Base-by-base conservation (phyloP, 2,113 vertebrate genomes). In the Hippolais icterina region DNA sequence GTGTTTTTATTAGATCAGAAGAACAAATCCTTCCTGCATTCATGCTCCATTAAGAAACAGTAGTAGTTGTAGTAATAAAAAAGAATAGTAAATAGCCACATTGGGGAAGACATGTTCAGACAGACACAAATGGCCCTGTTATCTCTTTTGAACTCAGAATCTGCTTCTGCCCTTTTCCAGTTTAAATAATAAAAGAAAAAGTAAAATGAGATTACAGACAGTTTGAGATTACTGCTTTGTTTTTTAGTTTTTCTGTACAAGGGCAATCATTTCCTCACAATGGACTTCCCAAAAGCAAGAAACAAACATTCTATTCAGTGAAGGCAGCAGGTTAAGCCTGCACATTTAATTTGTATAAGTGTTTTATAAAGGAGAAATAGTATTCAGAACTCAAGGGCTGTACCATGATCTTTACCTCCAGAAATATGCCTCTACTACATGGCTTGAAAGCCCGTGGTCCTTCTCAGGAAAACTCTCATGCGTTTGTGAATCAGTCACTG, bases 371-470 rank as follows among this genome's bases (percentile, higher is more conserved):
- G 80, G 37, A 83, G 31, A 79, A 49, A 12, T 23, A 1, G 0
- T 68, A 44, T 27, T 61, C 13, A 11, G 39, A 65, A 17, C 49
- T 44, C 15, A n/a, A 50, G 41, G 37, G 15, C 31, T 49, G 1
- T 35, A 8, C 46, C 10, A 0, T 25, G n/a, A 20, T 59, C 44
- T 71, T 87, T 42, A 60, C 22, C 47, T 91, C 44, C 44, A 71
- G 49, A 79, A 87, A 41, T 41, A 12, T 0, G 0, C 60, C 70
- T 90, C 50, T 39, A 0, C 6, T 61, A 4, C 46, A 57, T 69
- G 76, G 74, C 53, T 72, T 77, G 57, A 80, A 76, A 70, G n/a
- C 39, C 54, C 28, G 3, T 11, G 6, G 21, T 41, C 39, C 7
- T 60, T 57, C 69, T 54, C 31, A 50, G 66, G 27, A 85, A 80